phyloP scores from a whole-genome alignment of 2,797 vertebrate species.

The Gadopsis marmoratus region DNA sequence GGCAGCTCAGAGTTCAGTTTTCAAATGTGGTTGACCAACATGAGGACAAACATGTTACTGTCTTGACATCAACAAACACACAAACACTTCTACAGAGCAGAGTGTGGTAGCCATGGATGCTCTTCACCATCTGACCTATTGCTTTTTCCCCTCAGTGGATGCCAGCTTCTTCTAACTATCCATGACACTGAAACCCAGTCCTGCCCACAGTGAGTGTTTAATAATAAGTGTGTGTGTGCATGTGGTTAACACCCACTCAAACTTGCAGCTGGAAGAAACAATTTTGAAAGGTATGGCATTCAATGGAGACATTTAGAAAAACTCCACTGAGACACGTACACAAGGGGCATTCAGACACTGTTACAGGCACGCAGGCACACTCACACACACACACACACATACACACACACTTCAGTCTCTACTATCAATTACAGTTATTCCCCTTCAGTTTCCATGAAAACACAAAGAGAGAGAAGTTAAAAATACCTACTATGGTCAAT shows the following conservation, averaged over 20 bases:
- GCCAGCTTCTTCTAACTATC: slow-evolving; percentile 6
- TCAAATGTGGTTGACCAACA: slow-evolving; percentile 16
- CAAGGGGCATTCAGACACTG: background rate
- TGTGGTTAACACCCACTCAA: slow-evolving; percentile 6
- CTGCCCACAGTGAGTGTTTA: no score
- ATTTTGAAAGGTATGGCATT: slow-evolving; percentile 15
- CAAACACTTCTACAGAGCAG: slow-evolving; percentile 21
- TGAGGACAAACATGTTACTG: slow-evolving; percentile 5
- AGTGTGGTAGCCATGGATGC: slow-evolving; percentile 36
- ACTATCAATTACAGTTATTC: slow-evolving; percentile 53
- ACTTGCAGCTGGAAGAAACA: slow-evolving; percentile 19
- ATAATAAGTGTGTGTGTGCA: slow-evolving; percentile 11
- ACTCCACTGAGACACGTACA: background rate
- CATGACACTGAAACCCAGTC: slow-evolving; percentile 10
- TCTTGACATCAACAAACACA: slow-evolving; percentile 39
- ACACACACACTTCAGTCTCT: slow-evolving; percentile 16
- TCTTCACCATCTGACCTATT: slow-evolving; percentile 17
- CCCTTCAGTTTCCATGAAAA: slow-evolving; percentile 64
- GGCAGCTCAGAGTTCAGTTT: slow-evolving; percentile 27
- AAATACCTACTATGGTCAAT: slow-evolving; percentile 43
- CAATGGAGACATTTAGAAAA: slow-evolving; percentile 31
- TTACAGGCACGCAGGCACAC: slow-evolving; percentile 4
- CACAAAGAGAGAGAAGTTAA: slow-evolving; percentile 56
- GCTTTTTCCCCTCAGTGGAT: slow-evolving; percentile 2
- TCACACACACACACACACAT: slow-evolving; percentile 2